Conservation (phyloP, 2,888 invertebrate species). For the Tinea semifulvella region DNA sequence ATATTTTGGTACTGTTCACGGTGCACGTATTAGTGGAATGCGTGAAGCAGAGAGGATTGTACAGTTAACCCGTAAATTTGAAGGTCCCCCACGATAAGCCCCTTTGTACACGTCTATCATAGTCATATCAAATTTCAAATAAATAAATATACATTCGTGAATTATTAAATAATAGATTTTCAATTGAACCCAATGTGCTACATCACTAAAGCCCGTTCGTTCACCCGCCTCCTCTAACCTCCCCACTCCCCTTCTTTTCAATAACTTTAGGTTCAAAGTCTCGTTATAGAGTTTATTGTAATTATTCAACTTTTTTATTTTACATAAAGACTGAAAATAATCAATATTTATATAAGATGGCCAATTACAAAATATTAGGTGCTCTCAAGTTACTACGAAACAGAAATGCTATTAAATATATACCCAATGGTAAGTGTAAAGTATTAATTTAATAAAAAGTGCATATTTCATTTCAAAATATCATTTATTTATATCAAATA, state of each 20-base stretch:
- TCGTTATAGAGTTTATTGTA: constrained; percentile 34
- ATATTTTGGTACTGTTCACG: constrained; percentile 82
- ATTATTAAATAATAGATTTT: not conserved
- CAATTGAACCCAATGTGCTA: not conserved
- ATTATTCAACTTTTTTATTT: constrained; percentile 23
- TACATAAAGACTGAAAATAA: constrained; percentile 19
- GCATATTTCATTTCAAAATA: not conserved
- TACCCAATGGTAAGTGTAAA: constrained; percentile 20
- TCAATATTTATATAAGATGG: constrained; percentile 35
- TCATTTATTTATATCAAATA: constrained; percentile 12
- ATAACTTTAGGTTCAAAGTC: constrained; percentile 51
- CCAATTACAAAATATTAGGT: constrained; percentile 53
- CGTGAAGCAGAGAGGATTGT: constrained; percentile 81
- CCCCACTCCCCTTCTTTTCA: not conserved
- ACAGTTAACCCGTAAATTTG: constrained; percentile 69
- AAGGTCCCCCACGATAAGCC: constrained; percentile 41
- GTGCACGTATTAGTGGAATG: constrained; percentile 81
- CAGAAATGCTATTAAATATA: constrained; percentile 41
- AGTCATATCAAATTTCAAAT: not conserved
- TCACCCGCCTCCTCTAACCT: not conserved
- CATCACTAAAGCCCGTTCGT: constrained; percentile 8
- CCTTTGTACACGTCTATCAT: not conserved
- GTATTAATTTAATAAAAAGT: not conserved
- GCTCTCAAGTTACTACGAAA: constrained; percentile 47
- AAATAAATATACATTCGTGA: not conserved